These are phyloP conservation scores for Bhutanitis thaidina DNA, from an alignment of 2,888 invertebrate species.

Conservation along the genomic window DNA sequence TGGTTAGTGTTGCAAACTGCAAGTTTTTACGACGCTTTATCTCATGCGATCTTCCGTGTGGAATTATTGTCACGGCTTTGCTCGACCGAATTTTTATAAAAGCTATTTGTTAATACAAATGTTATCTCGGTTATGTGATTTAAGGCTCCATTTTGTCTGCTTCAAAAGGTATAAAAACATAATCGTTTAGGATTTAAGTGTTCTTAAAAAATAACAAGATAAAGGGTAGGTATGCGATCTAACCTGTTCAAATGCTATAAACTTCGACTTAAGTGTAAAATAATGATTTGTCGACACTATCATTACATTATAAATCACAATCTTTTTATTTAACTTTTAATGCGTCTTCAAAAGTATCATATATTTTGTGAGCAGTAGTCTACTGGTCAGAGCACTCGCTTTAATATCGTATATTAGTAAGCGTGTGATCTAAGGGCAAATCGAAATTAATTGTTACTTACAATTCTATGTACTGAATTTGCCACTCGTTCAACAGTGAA, in stretches of 20 bases:
- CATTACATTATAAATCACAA: background rate
- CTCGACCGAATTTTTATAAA: slow-evolving; percentile 35
- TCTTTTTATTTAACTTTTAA: too few species aligned
- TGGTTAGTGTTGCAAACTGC: slow-evolving; percentile 59
- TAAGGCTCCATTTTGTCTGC: slow-evolving; percentile 27
- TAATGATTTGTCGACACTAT: slow-evolving; percentile 8
- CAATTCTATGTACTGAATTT: too few species aligned
- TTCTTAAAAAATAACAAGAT: slow-evolving; percentile 13
- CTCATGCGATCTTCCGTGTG: slow-evolving; percentile 22
- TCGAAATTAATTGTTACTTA: too few species aligned
- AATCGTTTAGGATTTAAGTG: slow-evolving; percentile 26
- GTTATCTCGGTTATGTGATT: slow-evolving; percentile 24
- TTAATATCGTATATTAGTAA: too few species aligned
- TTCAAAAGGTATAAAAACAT: slow-evolving; percentile 32
- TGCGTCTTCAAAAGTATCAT: too few species aligned
- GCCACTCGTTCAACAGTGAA: too few species aligned
- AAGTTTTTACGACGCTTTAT: slow-evolving; percentile 32
- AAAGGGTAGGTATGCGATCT: background rate
- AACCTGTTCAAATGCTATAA: slow-evolving; percentile 12
- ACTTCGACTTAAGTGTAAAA: slow-evolving; percentile 5
- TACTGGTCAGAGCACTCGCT: too few species aligned
- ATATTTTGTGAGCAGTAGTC: too few species aligned
- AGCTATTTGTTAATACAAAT: slow-evolving; percentile 28
- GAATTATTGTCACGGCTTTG: slow-evolving; percentile 42
- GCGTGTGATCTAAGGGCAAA: too few species aligned